These are phyloP conservation scores for Orius laevigatus DNA, from an alignment of 1,140 invertebrate genomes.

Conservation along the genomic window DNA sequence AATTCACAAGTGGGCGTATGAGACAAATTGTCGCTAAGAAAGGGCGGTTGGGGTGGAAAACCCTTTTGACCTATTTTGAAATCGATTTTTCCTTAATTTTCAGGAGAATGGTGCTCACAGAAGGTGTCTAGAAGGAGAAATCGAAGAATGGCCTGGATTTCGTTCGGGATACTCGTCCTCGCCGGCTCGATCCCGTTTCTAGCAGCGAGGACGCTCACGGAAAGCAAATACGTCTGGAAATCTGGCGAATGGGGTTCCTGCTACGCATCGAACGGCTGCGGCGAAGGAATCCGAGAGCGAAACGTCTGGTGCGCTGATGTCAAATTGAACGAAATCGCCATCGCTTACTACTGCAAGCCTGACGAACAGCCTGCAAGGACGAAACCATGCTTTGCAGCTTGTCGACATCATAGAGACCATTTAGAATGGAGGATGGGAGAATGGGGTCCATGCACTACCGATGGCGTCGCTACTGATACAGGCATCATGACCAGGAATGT, in stretches of 20 bases:
- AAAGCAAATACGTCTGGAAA: too few species aligned
- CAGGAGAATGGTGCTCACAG: too few species aligned
- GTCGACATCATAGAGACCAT: conserved; percentile 23
- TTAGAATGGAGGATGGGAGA: conserved; percentile 24
- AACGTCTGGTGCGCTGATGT: conserved; percentile 19
- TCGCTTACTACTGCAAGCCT: conserved; percentile 13
- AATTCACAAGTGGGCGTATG: too few species aligned
- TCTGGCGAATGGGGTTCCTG: conserved; percentile 17
- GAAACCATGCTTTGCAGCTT: conserved; percentile 20
- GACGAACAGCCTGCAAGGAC: conserved; percentile 15
- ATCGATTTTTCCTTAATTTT: too few species aligned
- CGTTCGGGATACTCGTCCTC: too few species aligned
- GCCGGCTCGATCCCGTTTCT: too few species aligned
- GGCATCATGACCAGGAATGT: conserved; percentile 24
- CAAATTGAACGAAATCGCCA: conserved; percentile 1
- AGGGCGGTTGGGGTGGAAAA: too few species aligned
- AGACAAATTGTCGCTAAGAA: too few species aligned
- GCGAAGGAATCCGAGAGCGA: conserved; percentile 17
- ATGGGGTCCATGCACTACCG: conserved; percentile 23
- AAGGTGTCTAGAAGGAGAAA: too few species aligned
- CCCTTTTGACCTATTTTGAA: too few species aligned
- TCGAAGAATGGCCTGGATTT: too few species aligned
- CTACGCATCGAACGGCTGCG: conserved; percentile 17
- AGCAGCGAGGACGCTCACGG: too few species aligned
- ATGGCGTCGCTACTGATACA: conserved; percentile 7